Evolutionary conservation across 2,888 invertebrate species (phyloP), one percentile per base, ranked within the genome.

Genomic region (Azorinus chamasolen): DNA sequence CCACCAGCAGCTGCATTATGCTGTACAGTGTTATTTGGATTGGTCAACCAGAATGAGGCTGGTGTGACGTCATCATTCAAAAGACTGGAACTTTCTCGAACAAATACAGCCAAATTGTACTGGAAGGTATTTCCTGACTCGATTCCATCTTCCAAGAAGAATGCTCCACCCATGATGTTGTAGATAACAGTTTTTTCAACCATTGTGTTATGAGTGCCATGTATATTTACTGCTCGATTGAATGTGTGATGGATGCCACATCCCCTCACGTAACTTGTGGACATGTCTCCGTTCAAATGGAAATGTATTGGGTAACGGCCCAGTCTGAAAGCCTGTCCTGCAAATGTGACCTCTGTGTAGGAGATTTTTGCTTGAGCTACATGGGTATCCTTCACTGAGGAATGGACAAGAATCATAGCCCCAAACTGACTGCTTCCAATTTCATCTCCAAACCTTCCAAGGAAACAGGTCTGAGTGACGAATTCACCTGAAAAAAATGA

Each of bases 1-100:
- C 92, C 91, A 5, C 92, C 92, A 3, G 90, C 92, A 0, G 86
- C 91, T n/a, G 83, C 83, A 77, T 92, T 92, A 71, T 90, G 86
- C 32, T 80, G 78, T 50, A 89, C 54, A 1, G 85, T 89, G 76
- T 92, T 92, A 77, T 90, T 88, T 4, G 92, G 91, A 75, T 92
- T 90, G 45, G 91, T 87, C 6, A 87, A 77, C 92, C 92, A 92
- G 79, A 89, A 90, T 18, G 87, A 86, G 41, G 92, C 91, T 16
- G 92, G 92, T 5, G 91, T 91, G 55, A 92, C 82, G 65, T 92
- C 92, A 79, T 92, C 92, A 73, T 92, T 92, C 16, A 88, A 80
- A 8, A 92, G 79, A 76, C 90, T 90, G 2, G 90, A 83, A 61
- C 90, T 90, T 2, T 85, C 79, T n/a, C 78, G 76, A 6, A 91